Percentiles rank a stretch among this genome's conserved stretches.
Conservation (phyloP, 2,797 vertebrate species). For the Artibeus lituratus region DNA sequence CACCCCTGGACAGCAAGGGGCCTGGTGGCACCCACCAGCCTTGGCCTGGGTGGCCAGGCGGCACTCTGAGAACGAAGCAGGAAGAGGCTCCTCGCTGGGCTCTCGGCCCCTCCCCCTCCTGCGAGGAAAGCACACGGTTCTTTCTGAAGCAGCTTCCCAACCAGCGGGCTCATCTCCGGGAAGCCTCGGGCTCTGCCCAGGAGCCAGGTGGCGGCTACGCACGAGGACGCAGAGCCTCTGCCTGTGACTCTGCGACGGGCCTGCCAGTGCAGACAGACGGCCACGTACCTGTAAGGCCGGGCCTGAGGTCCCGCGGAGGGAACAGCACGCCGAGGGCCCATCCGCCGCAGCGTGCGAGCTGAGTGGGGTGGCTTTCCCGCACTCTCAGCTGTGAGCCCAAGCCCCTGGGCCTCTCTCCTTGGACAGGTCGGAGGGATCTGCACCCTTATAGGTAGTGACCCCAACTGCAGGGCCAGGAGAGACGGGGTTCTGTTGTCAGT, state of each 20-base stretch:
- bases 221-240: accelerated
- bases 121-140: background rate
- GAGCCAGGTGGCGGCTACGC: accelerated
- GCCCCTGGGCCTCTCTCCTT: background rate
- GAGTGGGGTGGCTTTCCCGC: background rate
- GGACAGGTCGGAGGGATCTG: background rate
- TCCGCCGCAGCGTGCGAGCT: accelerated
- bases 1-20: accelerated
- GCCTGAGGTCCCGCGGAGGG: too few species aligned
- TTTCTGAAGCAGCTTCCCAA: background rate
- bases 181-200: background rate
- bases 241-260: too few species aligned
- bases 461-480: background rate
- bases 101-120: accelerated
- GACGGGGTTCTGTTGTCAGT: background rate
- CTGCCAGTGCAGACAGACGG: background rate
- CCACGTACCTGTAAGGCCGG: too few species aligned
- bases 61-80: accelerated
- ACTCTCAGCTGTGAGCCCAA: background rate
- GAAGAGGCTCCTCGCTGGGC: accelerated
- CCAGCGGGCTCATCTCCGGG: background rate
- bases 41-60: accelerated
- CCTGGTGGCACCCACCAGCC: accelerated
- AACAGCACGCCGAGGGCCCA: too few species aligned
- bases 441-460: background rate